Evolutionary conservation across 2,888 invertebrate genomes (phyloP).

Genomic region (Acanthococcus lagerstroemiae): DNA sequence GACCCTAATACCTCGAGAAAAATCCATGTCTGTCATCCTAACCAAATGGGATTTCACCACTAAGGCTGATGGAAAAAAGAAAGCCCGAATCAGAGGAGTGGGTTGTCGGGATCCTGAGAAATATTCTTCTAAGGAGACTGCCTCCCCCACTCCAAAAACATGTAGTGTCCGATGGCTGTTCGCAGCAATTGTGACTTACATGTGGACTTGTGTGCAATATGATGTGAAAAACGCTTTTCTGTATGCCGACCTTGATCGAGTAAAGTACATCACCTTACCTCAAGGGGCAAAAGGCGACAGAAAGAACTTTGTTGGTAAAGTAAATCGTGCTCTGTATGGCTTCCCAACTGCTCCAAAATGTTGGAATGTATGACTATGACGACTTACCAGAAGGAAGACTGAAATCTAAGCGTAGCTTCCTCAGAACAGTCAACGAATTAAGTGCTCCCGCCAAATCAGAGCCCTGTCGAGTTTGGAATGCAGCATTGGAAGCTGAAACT

Average conservation of each 20-base stretch:
- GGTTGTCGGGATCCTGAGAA: not conserved
- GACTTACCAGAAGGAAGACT: not conserved
- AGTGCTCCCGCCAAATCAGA: not conserved
- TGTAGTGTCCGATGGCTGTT: not conserved
- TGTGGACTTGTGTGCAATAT: not conserved
- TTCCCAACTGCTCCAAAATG: not conserved
- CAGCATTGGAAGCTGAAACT: no score
- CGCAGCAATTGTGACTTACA: not conserved
- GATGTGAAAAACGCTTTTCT: not conserved
- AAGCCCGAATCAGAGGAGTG: not conserved
- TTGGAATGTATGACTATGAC: not conserved
- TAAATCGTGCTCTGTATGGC: not conserved
- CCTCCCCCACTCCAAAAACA: not conserved
- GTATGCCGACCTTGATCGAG: not conserved
- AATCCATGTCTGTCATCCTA: no score
- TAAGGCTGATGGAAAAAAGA: not conserved
- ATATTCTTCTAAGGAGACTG: not conserved
- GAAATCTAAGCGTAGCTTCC: no score
- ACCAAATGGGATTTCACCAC: not conserved
- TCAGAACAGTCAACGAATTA: not conserved
- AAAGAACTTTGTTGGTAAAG: not conserved
- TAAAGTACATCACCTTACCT: not conserved
- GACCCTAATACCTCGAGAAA: no score
- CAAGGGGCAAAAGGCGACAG: not conserved
- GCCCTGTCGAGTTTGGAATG: no score